A percentile compares a stretch with the other conserved stretches of the same genome.
Conservation (phyloP, 2,113 vertebrate species). For the Mirounga angustirostris region DNA sequence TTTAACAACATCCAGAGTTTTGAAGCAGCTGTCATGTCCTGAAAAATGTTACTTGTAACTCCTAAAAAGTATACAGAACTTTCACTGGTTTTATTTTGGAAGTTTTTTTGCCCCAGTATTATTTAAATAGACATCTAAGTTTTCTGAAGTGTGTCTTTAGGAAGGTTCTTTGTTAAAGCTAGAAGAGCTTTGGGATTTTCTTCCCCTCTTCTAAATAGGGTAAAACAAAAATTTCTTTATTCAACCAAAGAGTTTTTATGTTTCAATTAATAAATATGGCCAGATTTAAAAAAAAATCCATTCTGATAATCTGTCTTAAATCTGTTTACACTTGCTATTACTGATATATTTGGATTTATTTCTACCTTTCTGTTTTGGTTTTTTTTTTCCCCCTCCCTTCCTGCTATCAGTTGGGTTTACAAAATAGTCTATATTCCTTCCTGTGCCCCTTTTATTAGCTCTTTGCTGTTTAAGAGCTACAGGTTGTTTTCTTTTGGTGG, state of each 20-base stretch:
- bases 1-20: not conserved
- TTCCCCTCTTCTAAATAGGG: not conserved
- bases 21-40: not conserved
- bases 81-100: not conserved
- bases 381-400: not conserved
- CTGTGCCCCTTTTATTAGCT: not conserved
- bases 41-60: not conserved
- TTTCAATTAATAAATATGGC: not conserved
- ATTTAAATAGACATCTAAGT: not conserved
- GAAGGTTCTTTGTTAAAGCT: not conserved
- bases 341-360: not conserved
- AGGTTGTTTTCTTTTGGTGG: not conserved
- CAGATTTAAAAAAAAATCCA: not conserved
- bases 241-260: not conserved
- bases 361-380: not conserved
- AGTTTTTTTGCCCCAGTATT: not conserved
- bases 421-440: not conserved
- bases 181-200: not conserved
- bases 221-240: conserved; percentile 30
- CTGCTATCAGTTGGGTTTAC: not conserved
- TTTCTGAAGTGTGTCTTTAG: not conserved
- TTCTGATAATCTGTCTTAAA: not conserved
- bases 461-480: not conserved
- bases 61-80: not conserved
- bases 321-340: not conserved